These are phyloP conservation scores for Pomatostomus ruficeps DNA, from an alignment of 2,113 vertebrate genomes.

Conservation along the genomic window DNA sequence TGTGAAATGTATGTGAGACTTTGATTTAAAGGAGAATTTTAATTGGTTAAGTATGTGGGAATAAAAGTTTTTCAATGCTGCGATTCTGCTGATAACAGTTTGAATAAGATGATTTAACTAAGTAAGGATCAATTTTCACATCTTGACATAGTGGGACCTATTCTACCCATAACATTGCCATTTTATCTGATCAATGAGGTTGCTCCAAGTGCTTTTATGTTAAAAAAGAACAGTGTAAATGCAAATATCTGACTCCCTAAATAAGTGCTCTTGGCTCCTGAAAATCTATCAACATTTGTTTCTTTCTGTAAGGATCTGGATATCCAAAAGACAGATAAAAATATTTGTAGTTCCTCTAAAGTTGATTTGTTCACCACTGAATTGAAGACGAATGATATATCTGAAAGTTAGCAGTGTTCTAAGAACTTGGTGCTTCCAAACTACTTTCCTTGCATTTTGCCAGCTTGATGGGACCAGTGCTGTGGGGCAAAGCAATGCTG, in stretches of 20 bases:
- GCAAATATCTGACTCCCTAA: background rate
- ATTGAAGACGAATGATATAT: background rate
- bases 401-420: background rate
- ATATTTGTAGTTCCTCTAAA: background rate
- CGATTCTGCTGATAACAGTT: background rate
- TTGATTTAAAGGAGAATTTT: background rate
- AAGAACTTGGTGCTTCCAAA: background rate
- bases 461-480: background rate
- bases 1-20: background rate
- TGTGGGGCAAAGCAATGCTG: background rate
- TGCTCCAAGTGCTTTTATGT: rapidly evolving
- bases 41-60: background rate
- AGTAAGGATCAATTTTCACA: background rate
- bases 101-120: background rate
- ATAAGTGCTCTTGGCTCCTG: background rate
- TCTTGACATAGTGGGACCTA: background rate
- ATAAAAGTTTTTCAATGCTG: background rate
- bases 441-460: background rate
- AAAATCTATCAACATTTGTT: background rate
- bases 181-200: background rate
- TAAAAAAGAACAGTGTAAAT: background rate
- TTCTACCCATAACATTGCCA: background rate
- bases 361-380: background rate
- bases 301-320: background rate
- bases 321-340: background rate